Evolutionary conservation across 64 coral and sea anemone genomes (phyloP).

Genomic region (Catalaphyllia jardinei): DNA sequence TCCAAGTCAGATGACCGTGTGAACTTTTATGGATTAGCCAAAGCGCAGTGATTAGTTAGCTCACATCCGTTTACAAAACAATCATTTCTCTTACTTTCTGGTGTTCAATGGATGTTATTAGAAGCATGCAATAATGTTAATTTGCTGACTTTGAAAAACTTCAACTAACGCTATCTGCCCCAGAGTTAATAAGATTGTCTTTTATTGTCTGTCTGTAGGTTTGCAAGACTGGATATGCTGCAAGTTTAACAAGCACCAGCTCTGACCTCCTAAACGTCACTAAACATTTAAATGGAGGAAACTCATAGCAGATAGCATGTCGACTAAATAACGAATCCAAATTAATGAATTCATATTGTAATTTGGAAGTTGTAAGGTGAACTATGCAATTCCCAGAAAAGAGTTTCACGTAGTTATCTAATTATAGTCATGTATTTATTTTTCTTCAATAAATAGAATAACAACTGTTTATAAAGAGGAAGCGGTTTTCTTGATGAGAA

Average conservation of each 20-base stretch:
- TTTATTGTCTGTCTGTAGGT: neutral
- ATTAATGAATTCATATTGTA: neutral
- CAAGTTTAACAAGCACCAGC: neutral
- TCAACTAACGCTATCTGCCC: neutral
- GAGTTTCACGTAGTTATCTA: neutral
- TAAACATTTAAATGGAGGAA: slow-evolving; percentile 36
- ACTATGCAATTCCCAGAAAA: neutral
- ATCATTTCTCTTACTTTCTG: no score
- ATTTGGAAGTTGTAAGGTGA: neutral
- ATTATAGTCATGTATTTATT: neutral
- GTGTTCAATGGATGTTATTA: no score
- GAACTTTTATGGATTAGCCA: neutral
- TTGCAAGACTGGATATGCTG: neutral
- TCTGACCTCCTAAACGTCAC: slow-evolving; percentile 11
- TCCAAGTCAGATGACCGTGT: neutral
- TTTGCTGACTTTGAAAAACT: neutral
- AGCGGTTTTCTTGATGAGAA: neutral
- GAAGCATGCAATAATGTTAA: neutral
- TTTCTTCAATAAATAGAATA: neutral
- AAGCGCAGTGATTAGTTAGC: neutral
- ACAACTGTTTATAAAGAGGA: neutral
- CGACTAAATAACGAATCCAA: neutral
- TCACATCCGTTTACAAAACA: neutral
- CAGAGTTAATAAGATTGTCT: neutral
- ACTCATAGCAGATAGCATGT: neutral